phyloP scores from a whole-genome alignment of 2,797 vertebrate species.

The Spea hammondii region DNA sequence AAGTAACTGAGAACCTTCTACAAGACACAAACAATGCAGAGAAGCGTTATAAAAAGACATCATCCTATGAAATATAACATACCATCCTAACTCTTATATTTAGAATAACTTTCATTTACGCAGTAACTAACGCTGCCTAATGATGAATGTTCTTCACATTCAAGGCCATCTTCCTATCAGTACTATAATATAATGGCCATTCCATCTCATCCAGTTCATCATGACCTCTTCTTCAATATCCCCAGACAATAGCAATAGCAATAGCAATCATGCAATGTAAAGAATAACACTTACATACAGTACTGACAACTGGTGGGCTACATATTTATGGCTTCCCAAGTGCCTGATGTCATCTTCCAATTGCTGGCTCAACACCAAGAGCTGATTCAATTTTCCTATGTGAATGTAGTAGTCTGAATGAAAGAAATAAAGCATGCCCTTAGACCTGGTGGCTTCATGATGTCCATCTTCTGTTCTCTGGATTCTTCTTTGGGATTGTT shows the following conservation, averaged over 20 bases:
- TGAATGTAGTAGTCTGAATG: conserved; percentile 74
- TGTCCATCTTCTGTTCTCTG: too few species aligned
- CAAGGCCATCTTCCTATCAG: not conserved
- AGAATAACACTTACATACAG: conserved; percentile 69
- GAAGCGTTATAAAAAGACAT: not conserved
- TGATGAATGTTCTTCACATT: not conserved
- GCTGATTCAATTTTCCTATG: conserved; percentile 77
- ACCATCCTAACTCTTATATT: not conserved
- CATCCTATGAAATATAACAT: not conserved
- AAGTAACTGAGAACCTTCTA: conserved; percentile 79
- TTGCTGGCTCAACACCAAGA: conserved; percentile 78
- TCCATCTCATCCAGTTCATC: too few species aligned
- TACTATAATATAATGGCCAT: not conserved
- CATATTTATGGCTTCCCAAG: conserved; percentile 80
- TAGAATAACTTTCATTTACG: not conserved
- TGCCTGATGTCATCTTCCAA: conserved; percentile 77
- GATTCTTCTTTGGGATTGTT: too few species aligned
- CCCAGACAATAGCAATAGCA: conserved; percentile 2
- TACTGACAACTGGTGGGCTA: conserved; percentile 80
- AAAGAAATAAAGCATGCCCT: conserved; percentile 41
- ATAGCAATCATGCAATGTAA: not conserved
- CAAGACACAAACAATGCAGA: conserved; percentile 18
- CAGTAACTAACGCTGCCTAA: not conserved
- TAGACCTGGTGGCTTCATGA: not conserved
- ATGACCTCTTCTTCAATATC: too few species aligned